Conservation (phyloP, 1,140 invertebrate species). For the Drosophila trapezifrons region DNA sequence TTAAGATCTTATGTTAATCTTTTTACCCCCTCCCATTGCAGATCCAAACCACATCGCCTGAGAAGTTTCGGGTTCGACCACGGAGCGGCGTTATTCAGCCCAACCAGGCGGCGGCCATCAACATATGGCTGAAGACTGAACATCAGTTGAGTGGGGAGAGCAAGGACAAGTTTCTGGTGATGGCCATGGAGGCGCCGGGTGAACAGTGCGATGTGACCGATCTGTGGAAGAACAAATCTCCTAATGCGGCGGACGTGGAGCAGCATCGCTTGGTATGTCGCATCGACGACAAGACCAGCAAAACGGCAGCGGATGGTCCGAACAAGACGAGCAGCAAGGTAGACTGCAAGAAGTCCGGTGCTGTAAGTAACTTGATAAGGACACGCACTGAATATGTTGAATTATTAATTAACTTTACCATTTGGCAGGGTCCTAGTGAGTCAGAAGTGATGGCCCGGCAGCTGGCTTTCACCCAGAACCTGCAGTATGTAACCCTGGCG, state of each 20-base stretch:
- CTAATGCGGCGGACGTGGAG: constrained; percentile 54
- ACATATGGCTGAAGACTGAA: constrained; percentile 71
- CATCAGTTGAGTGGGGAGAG: constrained; percentile 48
- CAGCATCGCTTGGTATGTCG: constrained; percentile 75
- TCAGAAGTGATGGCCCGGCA: constrained; percentile 19
- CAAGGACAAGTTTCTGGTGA: constrained; percentile 82
- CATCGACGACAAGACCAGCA: constrained; percentile 6
- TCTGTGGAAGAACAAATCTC: constrained; percentile 57
- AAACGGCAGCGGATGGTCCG: not conserved
- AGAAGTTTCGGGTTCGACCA: constrained; percentile 95
- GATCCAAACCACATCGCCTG: constrained; percentile 86
- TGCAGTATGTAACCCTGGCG: constrained; percentile 51
- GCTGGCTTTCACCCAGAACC: constrained; percentile 52
- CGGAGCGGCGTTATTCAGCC: constrained; percentile 90
- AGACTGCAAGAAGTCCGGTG: not conserved
- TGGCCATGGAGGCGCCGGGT: constrained; percentile 49
- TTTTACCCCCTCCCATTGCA: constrained; percentile 54
- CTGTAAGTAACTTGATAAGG: not conserved
- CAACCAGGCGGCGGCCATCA: constrained; percentile 77
- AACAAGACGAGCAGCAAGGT: constrained; percentile 1
- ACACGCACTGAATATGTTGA: not conserved
- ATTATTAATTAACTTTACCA: not conserved
- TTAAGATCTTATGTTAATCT: not conserved
- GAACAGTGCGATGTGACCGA: constrained; percentile 50
- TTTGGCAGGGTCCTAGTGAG: constrained; percentile 2